Conservation (phyloP, 2,888 invertebrate species). For the Caradrina clavipalpis region DNA sequence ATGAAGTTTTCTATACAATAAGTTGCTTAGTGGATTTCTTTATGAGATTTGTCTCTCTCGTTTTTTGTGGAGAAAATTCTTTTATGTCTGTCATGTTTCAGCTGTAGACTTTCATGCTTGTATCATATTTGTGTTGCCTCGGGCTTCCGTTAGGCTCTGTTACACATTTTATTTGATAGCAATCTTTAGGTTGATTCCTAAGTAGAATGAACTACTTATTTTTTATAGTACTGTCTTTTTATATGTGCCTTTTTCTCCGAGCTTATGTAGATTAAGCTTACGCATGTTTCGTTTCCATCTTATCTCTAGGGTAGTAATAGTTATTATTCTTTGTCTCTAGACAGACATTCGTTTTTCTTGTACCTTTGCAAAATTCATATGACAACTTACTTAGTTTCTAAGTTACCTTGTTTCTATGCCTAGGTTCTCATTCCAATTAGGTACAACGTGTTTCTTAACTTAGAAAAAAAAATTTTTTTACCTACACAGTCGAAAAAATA, state of each 20-base stretch:
- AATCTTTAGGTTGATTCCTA: slow-evolving; percentile 38
- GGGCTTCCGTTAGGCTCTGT: slow-evolving; percentile 26
- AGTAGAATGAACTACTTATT: slow-evolving; percentile 44
- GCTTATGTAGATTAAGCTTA: slow-evolving; percentile 10
- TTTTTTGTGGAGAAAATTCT: slow-evolving; percentile 42
- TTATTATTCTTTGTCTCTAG: background rate
- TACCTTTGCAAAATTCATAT: too few species aligned
- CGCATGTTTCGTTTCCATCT: background rate
- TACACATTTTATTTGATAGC: slow-evolving; percentile 45
- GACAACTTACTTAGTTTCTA: too few species aligned
- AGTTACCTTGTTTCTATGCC: too few species aligned
- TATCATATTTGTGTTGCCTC: slow-evolving; percentile 20
- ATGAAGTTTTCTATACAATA: slow-evolving; percentile 22
- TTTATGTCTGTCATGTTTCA: slow-evolving; percentile 43
- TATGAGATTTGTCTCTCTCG: slow-evolving; percentile 27
- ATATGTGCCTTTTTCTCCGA: slow-evolving; percentile 4
- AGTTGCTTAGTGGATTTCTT: slow-evolving; percentile 23
- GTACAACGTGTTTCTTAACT: too few species aligned
- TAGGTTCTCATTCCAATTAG: too few species aligned
- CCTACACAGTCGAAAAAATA: too few species aligned
- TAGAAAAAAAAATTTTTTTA: too few species aligned
- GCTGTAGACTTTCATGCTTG: slow-evolving; percentile 19
- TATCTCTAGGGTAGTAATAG: background rate
- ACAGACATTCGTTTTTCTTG: background rate
- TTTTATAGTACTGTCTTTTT: slow-evolving; percentile 33